Evolutionary conservation across 2,888 invertebrate species (phyloP).

Genomic region (Drosophila histrio): DNA sequence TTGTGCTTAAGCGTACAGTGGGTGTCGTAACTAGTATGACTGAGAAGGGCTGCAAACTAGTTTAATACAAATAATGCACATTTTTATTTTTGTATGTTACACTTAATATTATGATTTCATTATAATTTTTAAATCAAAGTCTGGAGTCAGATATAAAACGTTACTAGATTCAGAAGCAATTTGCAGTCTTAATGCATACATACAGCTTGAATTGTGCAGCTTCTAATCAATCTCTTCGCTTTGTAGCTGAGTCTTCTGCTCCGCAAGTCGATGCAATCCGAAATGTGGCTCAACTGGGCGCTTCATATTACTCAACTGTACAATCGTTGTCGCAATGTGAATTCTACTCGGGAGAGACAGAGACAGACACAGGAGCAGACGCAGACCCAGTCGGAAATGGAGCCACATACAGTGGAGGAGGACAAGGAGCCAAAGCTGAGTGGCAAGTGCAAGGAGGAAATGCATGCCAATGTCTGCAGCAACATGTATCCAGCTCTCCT

Average conservation of each 20-base stretch:
- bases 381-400: constrained; percentile 14
- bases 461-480: constrained; percentile 86
- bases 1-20: constrained; percentile 82
- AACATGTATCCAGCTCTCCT: constrained; percentile 91
- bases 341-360: constrained; percentile 18
- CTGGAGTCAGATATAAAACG: too few species aligned
- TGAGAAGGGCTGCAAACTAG: too few species aligned
- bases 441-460: constrained; percentile 59
- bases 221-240: not conserved
- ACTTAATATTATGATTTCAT: too few species aligned
- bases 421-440: constrained; percentile 49
- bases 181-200: too few species aligned
- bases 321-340: constrained; percentile 73
- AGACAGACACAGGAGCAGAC: not conserved
- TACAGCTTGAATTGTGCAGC: too few species aligned
- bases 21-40: not conserved
- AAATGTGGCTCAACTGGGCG: constrained; percentile 80
- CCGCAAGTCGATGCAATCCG: constrained; percentile 78
- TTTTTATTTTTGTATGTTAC: too few species aligned
- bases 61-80: too few species aligned
- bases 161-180: too few species aligned
- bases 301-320: constrained; percentile 78
- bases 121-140: too few species aligned
- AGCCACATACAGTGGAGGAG: constrained; percentile 17
- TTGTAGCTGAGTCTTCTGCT: constrained; percentile 72